Conservation (phyloP, 2,888 invertebrate species). For the Drosophila incognita region DNA sequence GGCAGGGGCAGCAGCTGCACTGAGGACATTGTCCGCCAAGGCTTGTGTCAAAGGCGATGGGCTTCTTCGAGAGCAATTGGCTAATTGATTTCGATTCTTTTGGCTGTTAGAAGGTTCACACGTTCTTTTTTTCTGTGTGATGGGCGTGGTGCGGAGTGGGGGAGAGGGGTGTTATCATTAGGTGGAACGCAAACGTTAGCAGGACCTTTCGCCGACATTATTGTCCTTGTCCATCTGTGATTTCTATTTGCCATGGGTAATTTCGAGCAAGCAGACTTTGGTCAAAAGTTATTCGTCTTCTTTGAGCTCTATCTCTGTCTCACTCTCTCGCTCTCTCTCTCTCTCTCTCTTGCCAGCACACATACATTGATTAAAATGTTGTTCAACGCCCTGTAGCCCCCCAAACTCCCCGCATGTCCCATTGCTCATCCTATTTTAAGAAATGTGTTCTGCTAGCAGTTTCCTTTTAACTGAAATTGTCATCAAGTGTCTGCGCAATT, state of each 20-base stretch:
- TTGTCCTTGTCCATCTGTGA: conserved; percentile 66
- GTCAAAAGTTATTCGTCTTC: conserved; percentile 74
- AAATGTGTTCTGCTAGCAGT: conserved; percentile 51
- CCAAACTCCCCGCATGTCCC: background rate
- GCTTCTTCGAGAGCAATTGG: conserved; percentile 82
- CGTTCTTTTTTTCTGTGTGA: conserved; percentile 35
- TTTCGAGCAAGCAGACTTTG: conserved; percentile 66
- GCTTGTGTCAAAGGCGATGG: conserved; percentile 55
- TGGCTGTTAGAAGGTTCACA: conserved; percentile 62
- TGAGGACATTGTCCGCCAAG: conserved; percentile 15
- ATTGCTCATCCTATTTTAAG: conserved; percentile 22
- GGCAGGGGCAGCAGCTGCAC: conserved; percentile 11
- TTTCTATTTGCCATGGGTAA: conserved; percentile 68
- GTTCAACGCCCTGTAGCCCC: background rate
- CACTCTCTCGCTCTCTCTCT: background rate
- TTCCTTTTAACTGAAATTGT: conserved; percentile 79
- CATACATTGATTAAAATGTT: conserved; percentile 74
- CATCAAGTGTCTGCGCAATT: conserved; percentile 77
- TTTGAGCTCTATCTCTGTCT: conserved; percentile 3
- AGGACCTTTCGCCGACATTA: conserved; percentile 61
- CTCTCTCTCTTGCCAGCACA: background rate
- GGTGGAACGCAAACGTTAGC: conserved; percentile 70
- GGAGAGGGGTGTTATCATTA: conserved; percentile 56
- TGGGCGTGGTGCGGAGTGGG: background rate
- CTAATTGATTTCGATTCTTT: conserved; percentile 84